Percentiles rank a stretch among this genome's conserved stretches.
These are phyloP conservation scores for Cyanoderma ruficeps DNA, from an alignment of 2,113 vertebrate species.

Conservation along the genomic window DNA sequence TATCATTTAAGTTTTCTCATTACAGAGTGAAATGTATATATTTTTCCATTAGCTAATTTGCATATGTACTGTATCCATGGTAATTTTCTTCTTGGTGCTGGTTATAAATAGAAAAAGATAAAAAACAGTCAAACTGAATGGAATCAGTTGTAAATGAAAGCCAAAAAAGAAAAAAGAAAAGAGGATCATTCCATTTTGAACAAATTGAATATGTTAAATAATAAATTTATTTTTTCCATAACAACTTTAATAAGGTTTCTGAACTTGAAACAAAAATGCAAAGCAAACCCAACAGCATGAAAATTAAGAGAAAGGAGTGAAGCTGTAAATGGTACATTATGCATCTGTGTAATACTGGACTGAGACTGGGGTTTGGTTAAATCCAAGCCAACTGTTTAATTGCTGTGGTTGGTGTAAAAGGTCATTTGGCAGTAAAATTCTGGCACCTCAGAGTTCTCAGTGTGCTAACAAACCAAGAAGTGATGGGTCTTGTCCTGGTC, in stretches of 20 bases:
- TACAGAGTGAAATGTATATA: conserved; percentile 74
- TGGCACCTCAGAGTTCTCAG: neutral
- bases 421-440: neutral
- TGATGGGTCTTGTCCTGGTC: neutral
- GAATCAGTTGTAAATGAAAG: conserved; percentile 70
- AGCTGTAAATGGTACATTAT: neutral
- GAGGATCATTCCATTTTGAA: conserved; percentile 64
- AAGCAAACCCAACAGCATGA: neutral
- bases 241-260: conserved; percentile 65
- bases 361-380: neutral
- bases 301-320: neutral
- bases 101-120: conserved; percentile 67
- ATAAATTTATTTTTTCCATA: conserved; percentile 75
- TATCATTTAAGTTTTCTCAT: conserved; percentile 56
- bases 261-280: neutral
- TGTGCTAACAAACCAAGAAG: neutral
- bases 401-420: conserved; percentile 8
- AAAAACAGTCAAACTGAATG: conserved; percentile 43
- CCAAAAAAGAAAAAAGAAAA: neutral
- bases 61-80: conserved; percentile 74
- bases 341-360: neutral
- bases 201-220: conserved; percentile 67
- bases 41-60: conserved; percentile 71
- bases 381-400: neutral
- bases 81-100: conserved; percentile 73